Evolutionary conservation across 2,888 invertebrate genomes (phyloP), one percentile per base, ranked within the genome.

Genomic region (Andrena fulva): DNA sequence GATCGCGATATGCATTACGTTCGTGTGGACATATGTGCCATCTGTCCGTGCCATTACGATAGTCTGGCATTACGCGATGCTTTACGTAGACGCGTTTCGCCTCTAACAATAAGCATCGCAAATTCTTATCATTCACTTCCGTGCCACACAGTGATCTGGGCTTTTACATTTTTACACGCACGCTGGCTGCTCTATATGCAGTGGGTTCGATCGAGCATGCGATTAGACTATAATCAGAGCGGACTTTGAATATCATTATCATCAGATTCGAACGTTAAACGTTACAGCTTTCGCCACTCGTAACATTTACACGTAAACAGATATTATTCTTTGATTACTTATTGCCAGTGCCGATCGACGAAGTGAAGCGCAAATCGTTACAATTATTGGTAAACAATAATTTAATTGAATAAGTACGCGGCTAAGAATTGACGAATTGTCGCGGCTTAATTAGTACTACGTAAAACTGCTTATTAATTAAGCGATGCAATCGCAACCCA

Each of bases 11-110:
- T 67, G 20, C 42, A 42, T 42, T 67, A 74, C 10, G 24, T 12
- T 31, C 6, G 7, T 7, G 7, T 33, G 4, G 7, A 31, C n/a
- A 31, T 42, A 1, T 35, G 12, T 63, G 4, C 6, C 24, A 35
- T 56, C 48, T 20, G 31, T 59, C 24, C 35, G 20, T 72, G 7
- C 59, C 20, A 35, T 77, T 73, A 60, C 56, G 60, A 59, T 59
- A 59, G 42, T 69, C 27, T 59, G 42, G 12, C n/a, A 20, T 59
- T 69, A 27, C 56, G 27, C 10, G 35, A 69, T n/a, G 16, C 8
- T 60, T 62, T 71, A 10, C 50, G 29, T 27, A 52, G 33, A 8
- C 20, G 42, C 20, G 16, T 27, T 42, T 52, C n/a, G 10, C 10
- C 33, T 8, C n/a, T 24, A 20, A 10, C 42, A 42, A 42, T 42